These are phyloP conservation scores for Tetragnatha versicolor DNA, from an alignment of 1,140 invertebrate species.

Conservation along the genomic window DNA sequence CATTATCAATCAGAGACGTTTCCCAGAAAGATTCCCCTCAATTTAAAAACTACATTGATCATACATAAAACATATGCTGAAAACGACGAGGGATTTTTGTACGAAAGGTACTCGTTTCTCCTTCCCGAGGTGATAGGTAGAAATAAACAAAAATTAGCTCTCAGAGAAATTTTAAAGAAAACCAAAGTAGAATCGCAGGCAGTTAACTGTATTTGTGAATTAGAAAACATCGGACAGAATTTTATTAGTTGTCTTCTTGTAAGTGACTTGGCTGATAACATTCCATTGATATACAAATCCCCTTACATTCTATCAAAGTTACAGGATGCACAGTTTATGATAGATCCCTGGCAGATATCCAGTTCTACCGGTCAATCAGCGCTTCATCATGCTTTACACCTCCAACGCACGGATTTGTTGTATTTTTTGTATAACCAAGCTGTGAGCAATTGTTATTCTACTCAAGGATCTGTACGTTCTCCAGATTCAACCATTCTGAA, in stretches of 20 bases:
- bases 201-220: not conserved
- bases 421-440: conserved; percentile 27
- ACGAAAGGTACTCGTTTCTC: not conserved
- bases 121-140: not conserved
- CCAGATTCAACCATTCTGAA: not conserved
- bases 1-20: too few relatives aligned
- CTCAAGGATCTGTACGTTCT: not conserved
- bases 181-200: not conserved
- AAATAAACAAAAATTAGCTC: not conserved
- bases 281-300: not conserved
- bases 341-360: not conserved
- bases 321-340: conserved; percentile 3
- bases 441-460: not conserved
- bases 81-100: too few relatives aligned
- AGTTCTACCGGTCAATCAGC: not conserved
- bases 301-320: conserved; percentile 14
- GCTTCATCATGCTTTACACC: not conserved
- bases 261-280: not conserved
- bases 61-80: too few relatives aligned
- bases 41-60: too few relatives aligned
- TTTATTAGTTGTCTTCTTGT: not conserved
- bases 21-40: too few relatives aligned
- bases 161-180: conserved; percentile 1
- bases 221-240: not conserved
- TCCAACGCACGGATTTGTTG: not conserved